These are phyloP conservation scores for Julus scanicus DNA, from an alignment of 2,888 invertebrate species.

Conservation along the genomic window DNA sequence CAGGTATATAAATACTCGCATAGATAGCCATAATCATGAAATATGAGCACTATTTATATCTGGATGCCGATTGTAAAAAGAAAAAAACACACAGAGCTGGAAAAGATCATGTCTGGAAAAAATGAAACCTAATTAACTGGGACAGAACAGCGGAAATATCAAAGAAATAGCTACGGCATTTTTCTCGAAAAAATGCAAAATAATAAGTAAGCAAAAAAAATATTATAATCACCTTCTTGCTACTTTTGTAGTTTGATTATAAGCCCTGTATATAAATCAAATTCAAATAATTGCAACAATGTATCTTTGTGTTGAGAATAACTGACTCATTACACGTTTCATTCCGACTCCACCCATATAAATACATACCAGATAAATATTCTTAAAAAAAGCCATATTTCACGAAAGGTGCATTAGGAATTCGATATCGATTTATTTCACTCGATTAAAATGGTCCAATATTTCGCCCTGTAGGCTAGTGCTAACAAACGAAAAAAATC, in stretches of 20 bases:
- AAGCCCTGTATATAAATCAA: not conserved
- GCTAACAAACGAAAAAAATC: too few species aligned
- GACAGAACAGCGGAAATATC: not conserved
- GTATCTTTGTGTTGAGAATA: not conserved
- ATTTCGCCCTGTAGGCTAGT: too few species aligned
- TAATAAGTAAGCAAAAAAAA: not conserved
- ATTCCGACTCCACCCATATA: slow-evolving; percentile 7
- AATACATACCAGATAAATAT: not conserved
- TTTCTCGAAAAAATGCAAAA: not conserved
- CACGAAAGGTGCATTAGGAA: not conserved
- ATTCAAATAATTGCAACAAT: not conserved
- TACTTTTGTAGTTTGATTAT: not conserved
- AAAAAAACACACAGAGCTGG: not conserved
- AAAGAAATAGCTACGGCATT: not conserved
- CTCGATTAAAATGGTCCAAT: too few species aligned
- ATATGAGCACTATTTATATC: not conserved
- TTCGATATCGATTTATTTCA: not conserved
- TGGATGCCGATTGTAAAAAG: not conserved
- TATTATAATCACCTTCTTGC: not conserved
- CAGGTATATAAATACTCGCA: not conserved
- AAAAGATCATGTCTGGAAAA: not conserved
- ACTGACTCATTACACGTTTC: not conserved
- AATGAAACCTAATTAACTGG: not conserved
- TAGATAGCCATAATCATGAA: not conserved
- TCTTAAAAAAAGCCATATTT: not conserved